phyloP scores from a whole-genome alignment of 2,888 invertebrate species.

The Hyposoter didymator region DNA sequence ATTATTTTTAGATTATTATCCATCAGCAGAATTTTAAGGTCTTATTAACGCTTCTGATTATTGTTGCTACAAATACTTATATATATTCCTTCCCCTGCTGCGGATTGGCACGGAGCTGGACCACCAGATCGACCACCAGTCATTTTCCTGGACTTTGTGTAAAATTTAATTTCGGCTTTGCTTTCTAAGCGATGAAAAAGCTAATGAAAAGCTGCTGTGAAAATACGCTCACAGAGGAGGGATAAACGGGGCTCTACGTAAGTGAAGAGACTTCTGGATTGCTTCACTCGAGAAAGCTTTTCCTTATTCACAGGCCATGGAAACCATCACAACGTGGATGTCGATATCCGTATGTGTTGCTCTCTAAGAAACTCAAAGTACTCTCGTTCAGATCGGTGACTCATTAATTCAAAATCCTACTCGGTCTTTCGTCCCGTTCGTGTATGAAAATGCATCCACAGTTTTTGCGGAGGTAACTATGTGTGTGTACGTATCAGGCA shows the following conservation, averaged over 20 bases:
- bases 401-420: conserved; percentile 74
- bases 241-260: neutral
- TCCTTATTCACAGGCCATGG: neutral
- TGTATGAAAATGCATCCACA: conserved; percentile 27
- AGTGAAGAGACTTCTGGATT: neutral
- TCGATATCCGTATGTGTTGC: conserved; percentile 13
- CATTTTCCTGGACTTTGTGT: no score
- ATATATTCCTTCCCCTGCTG: no score
- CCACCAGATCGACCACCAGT: no score
- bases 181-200: no score
- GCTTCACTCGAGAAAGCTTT: neutral
- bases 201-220: neutral
- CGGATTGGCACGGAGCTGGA: no score
- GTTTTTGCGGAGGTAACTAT: neutral
- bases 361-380: conserved; percentile 52
- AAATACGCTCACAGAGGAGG: neutral
- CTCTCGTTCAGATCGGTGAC: conserved; percentile 71
- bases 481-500: neutral
- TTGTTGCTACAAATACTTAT: neutral
- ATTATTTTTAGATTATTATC: neutral
- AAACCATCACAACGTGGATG: conserved; percentile 29
- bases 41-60: neutral
- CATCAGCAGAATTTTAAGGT: neutral
- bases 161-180: no score
- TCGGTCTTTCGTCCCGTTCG: conserved; percentile 50